phyloP scores from a whole-genome alignment of 2,113 vertebrate genomes.

The Dicrurus megarhynchus region DNA sequence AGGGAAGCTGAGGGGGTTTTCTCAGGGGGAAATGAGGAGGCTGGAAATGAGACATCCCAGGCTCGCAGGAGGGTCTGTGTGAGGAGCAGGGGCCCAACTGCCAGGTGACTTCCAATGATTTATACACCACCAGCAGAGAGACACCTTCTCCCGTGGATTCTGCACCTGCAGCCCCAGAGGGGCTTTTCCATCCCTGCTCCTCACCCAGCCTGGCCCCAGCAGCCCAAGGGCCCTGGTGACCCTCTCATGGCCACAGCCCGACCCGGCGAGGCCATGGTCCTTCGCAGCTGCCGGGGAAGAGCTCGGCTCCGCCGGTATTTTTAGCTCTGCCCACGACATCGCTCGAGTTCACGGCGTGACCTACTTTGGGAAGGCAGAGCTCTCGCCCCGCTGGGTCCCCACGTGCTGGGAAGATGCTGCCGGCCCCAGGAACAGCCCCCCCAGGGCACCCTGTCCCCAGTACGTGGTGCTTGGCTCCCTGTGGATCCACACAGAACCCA shows the following conservation, averaged over 20 bases:
- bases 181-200: not conserved
- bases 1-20: not conserved
- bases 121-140: not conserved
- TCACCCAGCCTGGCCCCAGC: not conserved
- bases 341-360: not conserved
- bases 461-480: not conserved
- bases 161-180: not conserved
- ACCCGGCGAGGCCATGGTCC: rapidly evolving
- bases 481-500: rapidly evolving
- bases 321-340: not conserved
- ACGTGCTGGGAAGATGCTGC: not conserved
- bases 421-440: not conserved
- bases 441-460: rapidly evolving
- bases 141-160: not conserved
- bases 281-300: not conserved
- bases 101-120: rapidly evolving
- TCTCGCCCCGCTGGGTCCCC: not conserved
- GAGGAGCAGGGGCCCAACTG: not conserved
- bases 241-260: not conserved
- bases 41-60: not conserved
- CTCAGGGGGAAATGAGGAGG: not conserved
- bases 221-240: not conserved
- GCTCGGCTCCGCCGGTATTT: not conserved
- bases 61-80: not conserved
- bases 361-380: not conserved